A percentile compares a stretch with the other conserved stretches of the same genome.
phyloP scores from a whole-genome alignment of 2,113 vertebrate species.

The Saccopteryx leptura region DNA sequence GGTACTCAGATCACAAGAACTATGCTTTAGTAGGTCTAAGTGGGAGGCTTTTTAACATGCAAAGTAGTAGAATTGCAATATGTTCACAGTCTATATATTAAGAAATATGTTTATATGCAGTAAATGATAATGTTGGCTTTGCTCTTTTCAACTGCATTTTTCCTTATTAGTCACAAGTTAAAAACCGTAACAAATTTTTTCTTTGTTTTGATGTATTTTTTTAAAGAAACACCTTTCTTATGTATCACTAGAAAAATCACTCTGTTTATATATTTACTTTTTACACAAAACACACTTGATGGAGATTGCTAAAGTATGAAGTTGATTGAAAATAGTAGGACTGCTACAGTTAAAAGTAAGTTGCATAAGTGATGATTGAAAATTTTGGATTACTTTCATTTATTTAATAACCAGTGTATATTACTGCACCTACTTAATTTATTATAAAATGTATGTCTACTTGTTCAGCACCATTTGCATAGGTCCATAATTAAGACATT shows the following conservation, averaged over 20 bases:
- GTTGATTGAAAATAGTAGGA: background rate
- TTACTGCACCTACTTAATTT: background rate
- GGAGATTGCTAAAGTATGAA: background rate
- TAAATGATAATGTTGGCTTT: background rate
- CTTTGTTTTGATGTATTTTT: background rate
- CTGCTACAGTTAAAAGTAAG: background rate
- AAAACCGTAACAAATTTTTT: background rate
- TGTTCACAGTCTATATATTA: background rate
- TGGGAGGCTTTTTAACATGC: background rate
- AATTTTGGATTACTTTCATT: background rate
- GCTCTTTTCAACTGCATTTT: background rate
- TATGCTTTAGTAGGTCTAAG: background rate
- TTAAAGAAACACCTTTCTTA: background rate
- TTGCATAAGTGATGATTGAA: no score
- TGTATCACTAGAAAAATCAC: background rate
- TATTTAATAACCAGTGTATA: background rate
- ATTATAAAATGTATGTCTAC: background rate
- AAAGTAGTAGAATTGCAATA: background rate
- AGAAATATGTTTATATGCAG: background rate
- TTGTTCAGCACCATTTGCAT: background rate
- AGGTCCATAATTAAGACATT: background rate
- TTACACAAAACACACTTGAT: background rate
- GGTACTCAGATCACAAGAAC: background rate
- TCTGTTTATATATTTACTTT: background rate
- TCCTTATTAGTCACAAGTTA: background rate